Conservation (phyloP, 2,797 vertebrate species). For the Propithecus deckenii region DNA sequence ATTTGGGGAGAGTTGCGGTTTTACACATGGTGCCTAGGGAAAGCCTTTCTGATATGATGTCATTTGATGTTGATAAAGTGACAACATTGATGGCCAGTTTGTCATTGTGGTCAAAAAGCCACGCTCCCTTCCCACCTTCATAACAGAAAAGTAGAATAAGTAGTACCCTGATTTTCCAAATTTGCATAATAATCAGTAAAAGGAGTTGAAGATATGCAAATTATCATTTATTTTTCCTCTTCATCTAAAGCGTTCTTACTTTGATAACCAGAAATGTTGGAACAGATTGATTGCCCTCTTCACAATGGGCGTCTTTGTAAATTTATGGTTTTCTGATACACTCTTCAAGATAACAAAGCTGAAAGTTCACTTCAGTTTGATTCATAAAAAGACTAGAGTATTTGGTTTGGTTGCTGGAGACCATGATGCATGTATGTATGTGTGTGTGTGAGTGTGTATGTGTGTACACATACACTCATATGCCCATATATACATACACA, state of each 20-base stretch:
- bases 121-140: background rate
- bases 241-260: background rate
- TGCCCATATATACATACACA: rapidly evolving
- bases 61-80: background rate
- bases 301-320: background rate
- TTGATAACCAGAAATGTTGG: background rate
- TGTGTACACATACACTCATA: background rate
- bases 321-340: background rate
- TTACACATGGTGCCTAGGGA: background rate
- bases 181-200: constrained; percentile 5
- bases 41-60: background rate
- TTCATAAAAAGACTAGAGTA: background rate
- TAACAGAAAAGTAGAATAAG: background rate
- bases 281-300: background rate
- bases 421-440: background rate
- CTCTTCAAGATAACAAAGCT: background rate
- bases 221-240: constrained; percentile 24
- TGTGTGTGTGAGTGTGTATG: background rate
- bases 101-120: background rate
- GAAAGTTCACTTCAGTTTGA: background rate
- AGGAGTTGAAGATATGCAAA: background rate
- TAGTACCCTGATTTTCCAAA: background rate
- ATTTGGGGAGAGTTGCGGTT: background rate
- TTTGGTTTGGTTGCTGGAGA: background rate
- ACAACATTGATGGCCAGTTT: background rate